Base-by-base conservation (phyloP, 1,140 invertebrate genomes). In the Tetraneura akinire region DNA sequence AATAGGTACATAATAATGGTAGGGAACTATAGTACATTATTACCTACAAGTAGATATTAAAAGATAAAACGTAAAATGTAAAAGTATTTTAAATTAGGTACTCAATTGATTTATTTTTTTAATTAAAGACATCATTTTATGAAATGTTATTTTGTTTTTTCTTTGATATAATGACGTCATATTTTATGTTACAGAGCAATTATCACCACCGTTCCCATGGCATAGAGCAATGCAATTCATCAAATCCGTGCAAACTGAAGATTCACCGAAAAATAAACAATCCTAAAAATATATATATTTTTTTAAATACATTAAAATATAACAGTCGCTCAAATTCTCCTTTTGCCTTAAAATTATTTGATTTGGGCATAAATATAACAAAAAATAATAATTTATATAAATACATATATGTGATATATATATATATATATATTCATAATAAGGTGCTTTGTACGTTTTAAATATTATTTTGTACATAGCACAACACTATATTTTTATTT, bases 381-480 rank as follows among this genome's bases (percentile, higher is more conserved):
- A 37, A 37, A 42, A n/a, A 18, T n/a, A 64, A 42, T 42, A 42
- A 14, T 42, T 66, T 37, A 21, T 55, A 8, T 60, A n/a, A n/a
- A n/a, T n/a, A n/a, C n/a, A n/a, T n/a, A n/a, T 23, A 23, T 37
- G 18, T 62, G 16, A 16, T 9, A 45, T 68, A n/a, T 70, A 42
- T 45, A 9, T 76, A n/a, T n/a, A n/a, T n/a, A n/a, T n/a, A n/a
- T n/a, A n/a, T n/a, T n/a, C n/a, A 62, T 3, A 62, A 62, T 16
- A 29, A 60, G 53, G 74, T 60, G 55, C 74, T 78, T 78, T 78
- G 74, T 45, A 9, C 42, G 55, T 78, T 78, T 78, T 16, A 78
- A 45, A 78, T 47, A 13, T 78, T 60, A 32, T 78, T 42, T 60
- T 78, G 74, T 78, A 78, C 53, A 78, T 78, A 78, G n/a, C 55